Conservation (phyloP, 2,888 invertebrate species). For the Itoplectis maculator region DNA sequence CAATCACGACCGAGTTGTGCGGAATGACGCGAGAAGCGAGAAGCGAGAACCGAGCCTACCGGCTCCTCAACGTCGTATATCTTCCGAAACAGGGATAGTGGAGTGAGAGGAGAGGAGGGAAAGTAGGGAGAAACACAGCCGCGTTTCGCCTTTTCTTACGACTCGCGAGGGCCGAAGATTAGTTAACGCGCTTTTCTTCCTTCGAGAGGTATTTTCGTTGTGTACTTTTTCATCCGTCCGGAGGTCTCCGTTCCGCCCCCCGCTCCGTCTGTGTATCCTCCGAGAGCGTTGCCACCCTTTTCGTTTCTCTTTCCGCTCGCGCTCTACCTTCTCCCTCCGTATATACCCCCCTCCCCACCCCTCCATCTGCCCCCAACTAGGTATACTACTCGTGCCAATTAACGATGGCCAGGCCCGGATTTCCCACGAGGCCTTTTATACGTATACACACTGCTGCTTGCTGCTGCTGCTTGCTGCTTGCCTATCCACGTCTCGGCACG, state of each 20-base stretch:
- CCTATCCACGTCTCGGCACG: slow-evolving; percentile 56
- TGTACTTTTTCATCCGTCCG: slow-evolving; percentile 38
- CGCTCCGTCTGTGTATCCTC: slow-evolving; percentile 20
- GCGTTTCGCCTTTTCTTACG: slow-evolving; percentile 13
- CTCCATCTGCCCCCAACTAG: slow-evolving; percentile 25
- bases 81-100: slow-evolving; percentile 13
- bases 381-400: slow-evolving; percentile 63
- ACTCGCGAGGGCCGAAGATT: slow-evolving; percentile 38
- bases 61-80: slow-evolving; percentile 48
- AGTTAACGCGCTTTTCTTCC: slow-evolving; percentile 52
- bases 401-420: slow-evolving; percentile 68
- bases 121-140: too few relatives aligned
- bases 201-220: slow-evolving; percentile 47
- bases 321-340: too few relatives aligned
- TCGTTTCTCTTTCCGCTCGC: too few relatives aligned
- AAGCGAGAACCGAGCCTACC: slow-evolving; percentile 21
- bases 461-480: too few relatives aligned
- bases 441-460: too few relatives aligned
- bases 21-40: slow-evolving; percentile 31
- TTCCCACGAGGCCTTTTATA: slow-evolving; percentile 68
- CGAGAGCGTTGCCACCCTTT: slow-evolving; percentile 14
- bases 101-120: too few relatives aligned
- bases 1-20: slow-evolving; percentile 48
- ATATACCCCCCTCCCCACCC: too few relatives aligned
- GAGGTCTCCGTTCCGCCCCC: too few relatives aligned